Evolutionary conservation across 2,797 vertebrate genomes (phyloP).

Genomic region (Argentina silus): DNA sequence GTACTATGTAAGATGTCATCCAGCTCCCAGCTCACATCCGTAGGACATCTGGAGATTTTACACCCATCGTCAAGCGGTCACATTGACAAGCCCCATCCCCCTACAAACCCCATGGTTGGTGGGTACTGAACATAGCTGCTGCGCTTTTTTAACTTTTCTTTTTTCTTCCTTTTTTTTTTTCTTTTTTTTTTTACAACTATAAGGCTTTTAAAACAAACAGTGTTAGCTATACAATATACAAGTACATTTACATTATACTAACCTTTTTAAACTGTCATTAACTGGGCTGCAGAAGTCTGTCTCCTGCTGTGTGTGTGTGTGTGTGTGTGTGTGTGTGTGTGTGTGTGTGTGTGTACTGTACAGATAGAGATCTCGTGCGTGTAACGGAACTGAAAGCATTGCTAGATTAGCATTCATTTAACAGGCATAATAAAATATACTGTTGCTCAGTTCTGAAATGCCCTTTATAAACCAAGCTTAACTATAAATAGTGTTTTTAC

Average conservation of each 20-base stretch:
- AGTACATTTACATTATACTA: conserved; percentile 72
- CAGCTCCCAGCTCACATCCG: background rate
- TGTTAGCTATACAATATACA: conserved; percentile 82
- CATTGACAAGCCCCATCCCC: conserved; percentile 69
- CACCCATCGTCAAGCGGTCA: conserved; percentile 31
- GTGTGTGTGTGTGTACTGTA: conserved; percentile 44
- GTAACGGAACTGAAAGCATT: conserved; percentile 60
- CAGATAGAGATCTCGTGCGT: conserved; percentile 71
- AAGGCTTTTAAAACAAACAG: conserved; percentile 84
- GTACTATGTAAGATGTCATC: background rate
- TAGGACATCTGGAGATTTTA: background rate
- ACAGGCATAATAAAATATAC: conserved; percentile 69
- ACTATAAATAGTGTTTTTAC: conserved; percentile 69
- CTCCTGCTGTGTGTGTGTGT: conserved; percentile 42
- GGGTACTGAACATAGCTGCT: conserved; percentile 75
- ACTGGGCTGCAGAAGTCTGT: conserved; percentile 59
- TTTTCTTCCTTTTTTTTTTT: no score
- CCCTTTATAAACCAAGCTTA: conserved; percentile 71
- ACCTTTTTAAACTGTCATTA: conserved; percentile 56
- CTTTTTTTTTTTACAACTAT: conserved; percentile 66
- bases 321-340: no score
- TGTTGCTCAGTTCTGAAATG: conserved; percentile 70
- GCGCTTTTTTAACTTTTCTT: conserved; percentile 38
- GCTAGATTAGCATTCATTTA: conserved; percentile 68
- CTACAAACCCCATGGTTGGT: conserved; percentile 76